Evolutionary conservation across 2,113 vertebrate species (phyloP), one percentile per base, ranked within the genome.

Genomic region (Limanda limanda): DNA sequence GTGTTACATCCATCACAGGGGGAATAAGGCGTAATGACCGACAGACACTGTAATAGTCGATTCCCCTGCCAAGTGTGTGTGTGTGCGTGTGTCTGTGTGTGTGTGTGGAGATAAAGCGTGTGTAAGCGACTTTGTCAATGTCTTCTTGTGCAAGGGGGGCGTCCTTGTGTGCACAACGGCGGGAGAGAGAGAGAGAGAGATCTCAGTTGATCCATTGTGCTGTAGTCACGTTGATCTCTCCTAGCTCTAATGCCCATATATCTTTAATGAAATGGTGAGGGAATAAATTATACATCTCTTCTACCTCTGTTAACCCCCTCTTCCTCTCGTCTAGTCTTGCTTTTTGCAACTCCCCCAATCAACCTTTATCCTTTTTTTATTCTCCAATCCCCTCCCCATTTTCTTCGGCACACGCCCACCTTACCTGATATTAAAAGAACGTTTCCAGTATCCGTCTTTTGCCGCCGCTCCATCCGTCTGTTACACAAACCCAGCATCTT

Each of bases 1-100:
- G 88, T 86, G 87, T 90, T 90, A 86, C 92, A 92, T 92, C 92
- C 87, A 90, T 93, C 92, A 90, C 88, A 12, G 55, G 65, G 87
- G 84, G 87, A 91, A 92, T 89, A 89, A 90, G 92, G 83, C 78
- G 80, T 90, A 91, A 92, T 92, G 87, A 86, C 81, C 84, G 79
- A 81, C 88, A 83, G 83, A 82, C 84, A 88, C 83, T 86, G 78
- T 88, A 91, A 87, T 79, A 73, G 84, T 87, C 86, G 88, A 89
- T 90, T 87, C 72, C 64, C 76, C 82, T 76, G 88, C 83, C 85
- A 88, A 83, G 74, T 58, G 83, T 83, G 51, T 67, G 66, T 77
- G 74, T 31, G 83, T 77, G 74, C 24, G 83, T 77, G 73, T 71
- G 31, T 52, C 25, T 13, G 42, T 27, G 40, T 31, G 31, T 31